Conservation (phyloP, 1,140 invertebrate genomes). For the Neocloeon triangulifer region DNA sequence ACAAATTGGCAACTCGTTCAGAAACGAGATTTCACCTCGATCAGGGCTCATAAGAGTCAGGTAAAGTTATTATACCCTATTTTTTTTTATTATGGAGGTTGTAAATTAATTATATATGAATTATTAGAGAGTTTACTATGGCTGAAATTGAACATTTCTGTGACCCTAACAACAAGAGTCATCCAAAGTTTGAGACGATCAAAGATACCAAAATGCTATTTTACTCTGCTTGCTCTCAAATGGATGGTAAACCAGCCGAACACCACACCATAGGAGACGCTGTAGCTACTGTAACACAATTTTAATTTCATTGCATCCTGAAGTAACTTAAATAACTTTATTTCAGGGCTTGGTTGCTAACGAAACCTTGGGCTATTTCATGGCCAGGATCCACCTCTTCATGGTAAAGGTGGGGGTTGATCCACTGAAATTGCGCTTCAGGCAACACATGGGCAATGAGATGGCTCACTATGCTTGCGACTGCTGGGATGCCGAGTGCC, state of each 20-base stretch:
- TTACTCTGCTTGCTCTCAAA: constrained; percentile 92
- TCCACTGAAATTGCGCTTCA: constrained; percentile 65
- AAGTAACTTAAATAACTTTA: constrained; percentile 6
- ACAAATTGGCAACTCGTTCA: constrained; percentile 92
- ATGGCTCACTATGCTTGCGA: constrained; percentile 99
- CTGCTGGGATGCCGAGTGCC: constrained; percentile 95
- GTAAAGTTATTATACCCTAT: constrained; percentile 10
- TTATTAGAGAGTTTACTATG: constrained; percentile 86
- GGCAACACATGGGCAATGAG: constrained; percentile 97
- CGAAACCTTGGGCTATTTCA: constrained; percentile 94
- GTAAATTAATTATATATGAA: constrained; percentile 6
- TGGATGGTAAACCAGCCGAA: constrained; percentile 67
- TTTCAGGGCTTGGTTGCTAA: constrained; percentile 74
- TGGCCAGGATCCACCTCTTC: constrained; percentile 86
- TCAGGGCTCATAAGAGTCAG: constrained; percentile 85
- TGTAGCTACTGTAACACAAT: constrained; percentile 27
- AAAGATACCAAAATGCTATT: constrained; percentile 50
- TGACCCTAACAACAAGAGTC: constrained; percentile 69
- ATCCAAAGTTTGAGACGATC: constrained; percentile 73
- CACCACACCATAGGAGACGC: constrained; percentile 50
- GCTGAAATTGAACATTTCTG: constrained; percentile 99
- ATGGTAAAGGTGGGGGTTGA: constrained; percentile 75
- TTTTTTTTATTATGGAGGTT: constrained; percentile 2
- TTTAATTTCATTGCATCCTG: not conserved
- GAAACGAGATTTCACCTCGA: constrained; percentile 98